Percentiles rank a stretch among this genome's conserved stretches.
Evolutionary conservation across 2,113 vertebrate species (phyloP).

Genomic region (Nyctibius bracteatus): DNA sequence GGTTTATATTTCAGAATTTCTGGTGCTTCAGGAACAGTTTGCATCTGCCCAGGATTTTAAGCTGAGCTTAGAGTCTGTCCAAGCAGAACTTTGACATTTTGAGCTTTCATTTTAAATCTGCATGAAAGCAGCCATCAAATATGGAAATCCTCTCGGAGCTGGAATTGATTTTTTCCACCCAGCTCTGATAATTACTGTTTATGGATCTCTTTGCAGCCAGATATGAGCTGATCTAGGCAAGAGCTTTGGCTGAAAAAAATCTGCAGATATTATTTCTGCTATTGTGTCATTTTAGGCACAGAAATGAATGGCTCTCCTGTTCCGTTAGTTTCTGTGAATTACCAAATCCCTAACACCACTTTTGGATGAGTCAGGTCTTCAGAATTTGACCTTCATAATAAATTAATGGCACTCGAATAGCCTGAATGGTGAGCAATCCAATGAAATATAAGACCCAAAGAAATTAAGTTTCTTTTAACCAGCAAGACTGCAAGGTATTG

Average conservation of each 20-base stretch:
- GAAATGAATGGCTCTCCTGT: not conserved
- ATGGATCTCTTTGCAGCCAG: not conserved
- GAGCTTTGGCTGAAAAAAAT: not conserved
- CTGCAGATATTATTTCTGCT: not conserved
- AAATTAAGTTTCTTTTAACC: not conserved
- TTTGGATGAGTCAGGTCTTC: not conserved
- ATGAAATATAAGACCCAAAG: not conserved
- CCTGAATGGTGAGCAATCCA: not conserved
- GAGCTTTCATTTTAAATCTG: not conserved
- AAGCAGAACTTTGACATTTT: constrained; percentile 24
- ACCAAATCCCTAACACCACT: not conserved
- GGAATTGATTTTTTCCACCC: not conserved
- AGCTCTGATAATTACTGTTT: not conserved
- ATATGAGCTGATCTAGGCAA: not conserved
- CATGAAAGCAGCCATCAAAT: constrained; percentile 1
- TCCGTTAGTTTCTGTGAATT: not conserved
- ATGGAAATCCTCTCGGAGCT: not conserved
- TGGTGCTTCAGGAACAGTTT: not conserved
- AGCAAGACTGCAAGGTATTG: not conserved
- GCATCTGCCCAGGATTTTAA: not conserved
- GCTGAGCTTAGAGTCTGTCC: not conserved
- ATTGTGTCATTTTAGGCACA: not conserved
- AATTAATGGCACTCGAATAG: not conserved
- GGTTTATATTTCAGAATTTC: not conserved
- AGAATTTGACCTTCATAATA: not conserved